These are phyloP conservation scores for Sebastes kiyomatsui DNA, from an alignment of 2,797 vertebrate genomes.

Conservation along the genomic window DNA sequence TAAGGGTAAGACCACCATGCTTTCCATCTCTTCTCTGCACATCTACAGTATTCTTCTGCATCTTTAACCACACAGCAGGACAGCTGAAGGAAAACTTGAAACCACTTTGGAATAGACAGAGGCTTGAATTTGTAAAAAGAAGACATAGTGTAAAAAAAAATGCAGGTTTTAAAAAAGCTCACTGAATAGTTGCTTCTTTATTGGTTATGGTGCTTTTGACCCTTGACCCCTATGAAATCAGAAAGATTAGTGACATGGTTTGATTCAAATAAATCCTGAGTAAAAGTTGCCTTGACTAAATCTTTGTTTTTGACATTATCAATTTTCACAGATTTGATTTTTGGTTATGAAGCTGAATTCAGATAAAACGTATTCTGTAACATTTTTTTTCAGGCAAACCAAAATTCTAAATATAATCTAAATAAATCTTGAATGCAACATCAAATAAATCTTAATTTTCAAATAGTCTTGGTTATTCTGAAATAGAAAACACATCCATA, in stretches of 20 bases:
- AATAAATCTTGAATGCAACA: background rate
- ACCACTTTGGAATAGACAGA: background rate
- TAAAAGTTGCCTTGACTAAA: background rate
- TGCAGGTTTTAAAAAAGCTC: fast-evolving
- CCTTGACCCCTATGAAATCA: too few species aligned
- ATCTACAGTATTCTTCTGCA: background rate
- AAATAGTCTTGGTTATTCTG: background rate
- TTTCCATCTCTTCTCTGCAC: background rate
- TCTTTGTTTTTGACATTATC: too few species aligned
- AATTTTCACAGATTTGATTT: background rate
- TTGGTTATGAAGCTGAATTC: background rate
- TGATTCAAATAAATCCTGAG: background rate
- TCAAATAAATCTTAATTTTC: background rate
- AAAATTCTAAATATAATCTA: background rate
- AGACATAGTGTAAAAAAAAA: background rate
- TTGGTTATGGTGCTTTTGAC: background rate
- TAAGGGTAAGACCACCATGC: background rate
- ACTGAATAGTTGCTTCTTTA: background rate
- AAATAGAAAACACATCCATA: background rate
- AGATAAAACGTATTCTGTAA: too few species aligned
- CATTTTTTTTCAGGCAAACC: background rate
- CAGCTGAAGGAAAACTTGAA: background rate
- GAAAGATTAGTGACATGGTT: too few species aligned
- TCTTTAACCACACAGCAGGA: background rate
- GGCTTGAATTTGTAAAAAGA: background rate